Conservation (phyloP, 2,888 invertebrate genomes). For the Mythimna ferrago region DNA sequence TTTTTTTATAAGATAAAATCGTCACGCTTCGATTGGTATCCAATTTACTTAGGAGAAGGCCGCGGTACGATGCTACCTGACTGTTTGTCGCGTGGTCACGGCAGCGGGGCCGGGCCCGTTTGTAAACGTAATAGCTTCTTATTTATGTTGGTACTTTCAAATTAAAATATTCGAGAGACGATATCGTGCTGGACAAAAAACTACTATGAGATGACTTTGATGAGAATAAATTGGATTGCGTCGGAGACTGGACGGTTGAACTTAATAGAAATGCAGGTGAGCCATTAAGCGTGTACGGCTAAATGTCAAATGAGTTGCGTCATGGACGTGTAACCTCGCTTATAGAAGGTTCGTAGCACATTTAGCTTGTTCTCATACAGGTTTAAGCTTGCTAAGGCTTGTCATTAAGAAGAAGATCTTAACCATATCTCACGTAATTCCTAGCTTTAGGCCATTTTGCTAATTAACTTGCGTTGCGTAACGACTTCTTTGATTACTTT, state of each 20-base stretch:
- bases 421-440: constrained; percentile 47
- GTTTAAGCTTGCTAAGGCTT: constrained; percentile 41
- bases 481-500: constrained; percentile 27
- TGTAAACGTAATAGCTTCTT: constrained; percentile 81
- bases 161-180: constrained; percentile 81
- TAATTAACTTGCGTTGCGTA: constrained; percentile 46
- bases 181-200: constrained; percentile 74
- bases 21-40: constrained; percentile 86
- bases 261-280: constrained; percentile 57
- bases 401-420: constrained; percentile 41
- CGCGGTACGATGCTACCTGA: constrained; percentile 77
- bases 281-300: constrained; percentile 60
- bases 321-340: constrained; percentile 47
- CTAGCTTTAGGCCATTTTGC: constrained; percentile 36
- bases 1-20: constrained; percentile 83
- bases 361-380: constrained; percentile 27
- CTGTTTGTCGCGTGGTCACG: constrained; percentile 85
- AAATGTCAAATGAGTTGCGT: constrained; percentile 61
- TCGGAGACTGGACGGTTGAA: constrained; percentile 64
- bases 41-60: constrained; percentile 84
- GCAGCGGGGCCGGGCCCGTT: constrained; percentile 70
- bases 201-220: constrained; percentile 70
- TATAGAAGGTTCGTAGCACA: constrained; percentile 46
- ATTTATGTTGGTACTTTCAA: constrained; percentile 82
- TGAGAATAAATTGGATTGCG: constrained; percentile 78